Conservation (phyloP, 2,113 vertebrate genomes). For the Jacana jacana region DNA sequence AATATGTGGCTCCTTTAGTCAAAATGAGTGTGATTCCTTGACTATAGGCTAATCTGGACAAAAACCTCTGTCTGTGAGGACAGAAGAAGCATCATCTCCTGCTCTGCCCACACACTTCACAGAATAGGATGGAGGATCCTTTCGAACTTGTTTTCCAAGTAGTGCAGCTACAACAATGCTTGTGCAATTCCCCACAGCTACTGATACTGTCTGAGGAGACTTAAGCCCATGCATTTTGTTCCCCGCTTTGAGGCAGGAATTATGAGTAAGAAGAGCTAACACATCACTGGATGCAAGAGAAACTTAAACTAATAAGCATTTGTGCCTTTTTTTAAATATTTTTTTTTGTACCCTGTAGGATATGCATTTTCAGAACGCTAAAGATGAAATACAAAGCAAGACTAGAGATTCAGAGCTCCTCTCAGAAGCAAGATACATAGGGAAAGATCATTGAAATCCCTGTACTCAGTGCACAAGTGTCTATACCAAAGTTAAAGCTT, state of each 20-base stretch:
- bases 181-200: not conserved
- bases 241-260: not conserved
- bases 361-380: accelerated
- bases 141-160: not conserved
- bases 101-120: not conserved
- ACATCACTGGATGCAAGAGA: not conserved
- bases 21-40: not conserved
- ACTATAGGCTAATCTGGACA: not conserved
- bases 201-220: not conserved
- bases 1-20: not conserved
- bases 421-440: not conserved
- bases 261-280: not conserved
- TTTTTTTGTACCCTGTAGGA: not conserved
- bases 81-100: not conserved
- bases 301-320: not conserved
- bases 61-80: not conserved
- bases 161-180: not conserved
- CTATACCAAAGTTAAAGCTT: not conserved
- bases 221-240: not conserved
- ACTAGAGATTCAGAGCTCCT: not conserved
- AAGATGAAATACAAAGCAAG: not conserved
- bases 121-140: not conserved
- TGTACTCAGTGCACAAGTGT: not conserved
- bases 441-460: not conserved
- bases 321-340: not conserved